phyloP scores from a whole-genome alignment of 2,888 invertebrate species.

The Lycia hirtaria region DNA sequence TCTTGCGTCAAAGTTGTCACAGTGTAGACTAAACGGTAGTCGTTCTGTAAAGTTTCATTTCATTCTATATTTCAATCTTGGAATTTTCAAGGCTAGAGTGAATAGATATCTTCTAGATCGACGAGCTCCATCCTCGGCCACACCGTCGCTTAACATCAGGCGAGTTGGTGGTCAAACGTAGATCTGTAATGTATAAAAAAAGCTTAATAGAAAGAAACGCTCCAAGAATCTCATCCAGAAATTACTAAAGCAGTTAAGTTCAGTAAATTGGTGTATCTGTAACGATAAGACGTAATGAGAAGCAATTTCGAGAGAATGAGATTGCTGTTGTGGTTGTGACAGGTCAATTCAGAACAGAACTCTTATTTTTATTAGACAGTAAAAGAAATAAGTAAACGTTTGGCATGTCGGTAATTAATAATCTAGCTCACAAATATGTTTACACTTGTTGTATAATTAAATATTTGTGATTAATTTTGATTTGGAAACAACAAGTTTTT shows the following conservation, averaged over 20 bases:
- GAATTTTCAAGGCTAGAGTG: no score
- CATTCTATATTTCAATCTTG: no score
- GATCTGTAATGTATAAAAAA: no score
- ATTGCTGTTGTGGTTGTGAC: conserved; percentile 5
- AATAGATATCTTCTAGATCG: no score
- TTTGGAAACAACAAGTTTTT: no score
- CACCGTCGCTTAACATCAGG: no score
- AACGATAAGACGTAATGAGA: conserved; percentile 9
- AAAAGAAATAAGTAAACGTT: neutral
- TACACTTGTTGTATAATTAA: neutral
- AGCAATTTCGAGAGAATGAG: conserved; percentile 7
- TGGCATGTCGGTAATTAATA: neutral
- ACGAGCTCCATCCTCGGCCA: no score
- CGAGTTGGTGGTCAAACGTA: no score
- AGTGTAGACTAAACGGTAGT: no score
- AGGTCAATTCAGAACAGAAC: conserved; percentile 1
- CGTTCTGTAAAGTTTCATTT: no score
- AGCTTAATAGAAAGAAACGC: no score
- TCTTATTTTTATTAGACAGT: neutral
- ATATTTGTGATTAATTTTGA: neutral
- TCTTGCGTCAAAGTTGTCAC: no score
- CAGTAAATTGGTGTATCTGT: conserved; percentile 12
- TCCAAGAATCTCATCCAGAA: neutral
- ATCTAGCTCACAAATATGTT: neutral
- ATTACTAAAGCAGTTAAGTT: neutral